Conservation (phyloP, 2,797 vertebrate genomes). For the Podarcis siculus region DNA sequence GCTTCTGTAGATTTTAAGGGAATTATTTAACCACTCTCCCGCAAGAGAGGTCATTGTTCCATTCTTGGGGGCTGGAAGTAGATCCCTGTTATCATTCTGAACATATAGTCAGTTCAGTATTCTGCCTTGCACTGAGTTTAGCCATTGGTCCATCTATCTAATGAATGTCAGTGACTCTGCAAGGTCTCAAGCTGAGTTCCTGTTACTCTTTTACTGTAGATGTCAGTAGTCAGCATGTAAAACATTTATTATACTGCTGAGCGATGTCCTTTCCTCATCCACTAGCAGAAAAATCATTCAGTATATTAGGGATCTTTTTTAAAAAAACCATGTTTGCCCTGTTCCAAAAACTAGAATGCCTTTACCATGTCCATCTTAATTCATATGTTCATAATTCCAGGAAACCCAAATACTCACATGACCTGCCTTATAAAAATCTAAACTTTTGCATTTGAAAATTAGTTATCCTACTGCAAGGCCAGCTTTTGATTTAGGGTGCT, state of each 20-base stretch:
- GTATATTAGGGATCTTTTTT: not conserved
- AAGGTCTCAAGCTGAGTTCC: not conserved
- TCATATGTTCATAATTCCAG: not conserved
- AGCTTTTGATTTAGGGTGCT: not conserved
- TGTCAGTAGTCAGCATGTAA: not conserved
- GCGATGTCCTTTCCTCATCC: not conserved
- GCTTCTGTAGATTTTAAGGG: not conserved
- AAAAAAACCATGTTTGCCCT: not conserved
- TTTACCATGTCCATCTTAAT: not conserved
- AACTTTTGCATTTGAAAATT: not conserved
- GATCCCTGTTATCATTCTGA: not conserved
- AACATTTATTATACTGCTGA: not conserved
- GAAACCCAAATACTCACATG: not conserved
- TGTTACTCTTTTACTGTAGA: not conserved
- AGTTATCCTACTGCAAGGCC: not conserved
- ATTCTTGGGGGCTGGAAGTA: not conserved
- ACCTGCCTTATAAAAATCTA: not conserved
- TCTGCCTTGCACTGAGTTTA: not conserved
- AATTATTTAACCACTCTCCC: not conserved
- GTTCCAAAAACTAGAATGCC: not conserved
- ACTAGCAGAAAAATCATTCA: not conserved
- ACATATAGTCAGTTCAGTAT: not conserved
- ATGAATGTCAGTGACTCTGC: not conserved
- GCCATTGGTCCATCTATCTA: not conserved
- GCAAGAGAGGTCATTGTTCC: not conserved